These are phyloP conservation scores for Drosophila silvestris DNA, from an alignment of 2,888 invertebrate genomes.

Conservation along the genomic window DNA sequence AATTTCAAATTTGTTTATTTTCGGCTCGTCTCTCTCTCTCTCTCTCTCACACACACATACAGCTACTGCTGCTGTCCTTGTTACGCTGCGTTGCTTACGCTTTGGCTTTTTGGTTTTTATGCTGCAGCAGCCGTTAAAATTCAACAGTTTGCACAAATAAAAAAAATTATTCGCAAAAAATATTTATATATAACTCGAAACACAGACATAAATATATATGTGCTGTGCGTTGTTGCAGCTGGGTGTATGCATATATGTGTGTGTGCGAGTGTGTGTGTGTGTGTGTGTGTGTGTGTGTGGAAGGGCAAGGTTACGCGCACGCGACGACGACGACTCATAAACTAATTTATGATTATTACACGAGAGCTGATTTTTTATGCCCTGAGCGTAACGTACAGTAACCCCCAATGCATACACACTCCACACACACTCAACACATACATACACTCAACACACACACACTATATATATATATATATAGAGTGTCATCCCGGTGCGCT, in stretches of 20 bases:
- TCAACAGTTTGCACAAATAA: constrained; percentile 71
- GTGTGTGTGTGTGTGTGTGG: constrained; percentile 35
- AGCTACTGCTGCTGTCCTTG: constrained; percentile 20
- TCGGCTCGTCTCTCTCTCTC: background rate
- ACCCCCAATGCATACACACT: constrained; percentile 40
- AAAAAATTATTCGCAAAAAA: constrained; percentile 28
- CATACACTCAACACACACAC: background rate
- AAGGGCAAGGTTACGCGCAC: constrained; percentile 84
- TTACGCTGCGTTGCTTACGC: constrained; percentile 41
- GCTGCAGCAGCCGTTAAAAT: constrained; percentile 80
- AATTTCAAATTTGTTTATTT: constrained; percentile 76
- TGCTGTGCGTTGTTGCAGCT: constrained; percentile 37
- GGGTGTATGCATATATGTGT: constrained; percentile 13
- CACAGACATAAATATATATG: constrained; percentile 19
- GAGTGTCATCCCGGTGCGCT: constrained; percentile 45
- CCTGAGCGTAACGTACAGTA: constrained; percentile 62
- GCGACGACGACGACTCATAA: constrained; percentile 77
- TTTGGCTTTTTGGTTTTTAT: constrained; percentile 72
- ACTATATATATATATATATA: background rate
- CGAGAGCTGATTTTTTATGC: constrained; percentile 80
- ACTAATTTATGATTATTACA: constrained; percentile 84
- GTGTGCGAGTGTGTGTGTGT: constrained; percentile 22
- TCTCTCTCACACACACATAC: background rate
- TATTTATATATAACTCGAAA: constrained; percentile 34
- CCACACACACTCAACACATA: constrained; percentile 6